Evolutionary conservation across 2,113 vertebrate species (phyloP).

Genomic region (Cyphomyrus discorhynchus): DNA sequence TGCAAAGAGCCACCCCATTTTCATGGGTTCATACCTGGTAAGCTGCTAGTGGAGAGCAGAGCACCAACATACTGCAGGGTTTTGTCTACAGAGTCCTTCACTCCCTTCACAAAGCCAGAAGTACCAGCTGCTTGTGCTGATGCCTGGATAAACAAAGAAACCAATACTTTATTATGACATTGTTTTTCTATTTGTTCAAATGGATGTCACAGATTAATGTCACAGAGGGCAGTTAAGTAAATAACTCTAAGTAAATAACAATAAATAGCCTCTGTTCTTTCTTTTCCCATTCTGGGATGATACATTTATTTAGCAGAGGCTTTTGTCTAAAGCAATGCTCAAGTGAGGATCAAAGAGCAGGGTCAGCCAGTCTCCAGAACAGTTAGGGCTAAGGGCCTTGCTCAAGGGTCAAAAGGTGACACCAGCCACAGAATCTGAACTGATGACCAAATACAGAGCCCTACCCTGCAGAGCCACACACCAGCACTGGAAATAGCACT

Average conservation of each 20-base stretch:
- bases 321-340: neutral
- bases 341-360: neutral
- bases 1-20: neutral
- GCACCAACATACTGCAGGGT: conserved; percentile 52
- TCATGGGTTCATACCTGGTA: conserved; percentile 59
- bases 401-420: neutral
- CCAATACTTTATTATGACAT: neutral
- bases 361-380: neutral
- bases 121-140: conserved; percentile 30
- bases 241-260: neutral
- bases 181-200: neutral
- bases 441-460: neutral
- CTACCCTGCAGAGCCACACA: neutral
- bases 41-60: conserved; percentile 48
- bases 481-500: neutral
- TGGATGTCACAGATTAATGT: neutral
- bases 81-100: conserved; percentile 49
- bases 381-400: neutral
- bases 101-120: conserved; percentile 44
- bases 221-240: neutral
- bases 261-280: neutral
- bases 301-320: neutral
- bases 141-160: conserved; percentile 35
- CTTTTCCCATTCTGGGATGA: neutral
- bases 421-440: neutral